Evolutionary conservation across 2,797 vertebrate species (phyloP), one percentile per base, ranked within the genome.

Genomic region (Parauchenoglanis punctatus): DNA sequence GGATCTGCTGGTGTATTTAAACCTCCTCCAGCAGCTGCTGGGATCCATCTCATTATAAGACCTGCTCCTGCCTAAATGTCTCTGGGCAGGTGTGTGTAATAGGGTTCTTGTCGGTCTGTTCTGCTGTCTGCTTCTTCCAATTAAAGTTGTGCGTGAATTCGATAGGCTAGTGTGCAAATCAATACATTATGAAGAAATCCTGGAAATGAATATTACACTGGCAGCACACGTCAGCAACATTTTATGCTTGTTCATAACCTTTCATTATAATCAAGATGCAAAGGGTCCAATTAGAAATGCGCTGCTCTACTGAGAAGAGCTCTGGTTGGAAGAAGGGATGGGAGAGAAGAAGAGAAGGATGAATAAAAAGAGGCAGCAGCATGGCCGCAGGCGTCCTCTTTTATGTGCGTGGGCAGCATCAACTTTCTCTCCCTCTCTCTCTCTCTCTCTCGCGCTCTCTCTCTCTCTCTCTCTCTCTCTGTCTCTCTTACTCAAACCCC

Each of bases 31-130:
- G 18, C 77, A 87, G 84, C 77, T 85, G 85, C 83, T 82, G 18
- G 77, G 85, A 67, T 88, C 54, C 31, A 35, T 85, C 85, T 89
- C 87, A 87, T 84, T 65, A 89, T 84, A 83, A 89, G 46, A 63
- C 59, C 61, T 7, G 81, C 78, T 81, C 54, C 78, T 85, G 73
- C 76, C 68, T 81, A 84, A 81, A 72, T 82, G 82, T 88, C 86
- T 83, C 76, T 70, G 86, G 61, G 73, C 52, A 46, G 80, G 80
- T 81, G 59, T 63, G n/a, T 81, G 58, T 63, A 63, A 63, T n/a
- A n/a, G 86, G 83, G 72, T 88, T 91, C 78, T 81, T 70, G 86
- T 85, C 68, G 68, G 83, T 80, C 85, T 88, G 63, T 81, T 88
- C 85, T 86, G 85, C 77, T 81, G 85, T 87, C 75, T 87, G 76